Conservation (phyloP, 1,140 invertebrate species). For the Halictus rubicundus region DNA sequence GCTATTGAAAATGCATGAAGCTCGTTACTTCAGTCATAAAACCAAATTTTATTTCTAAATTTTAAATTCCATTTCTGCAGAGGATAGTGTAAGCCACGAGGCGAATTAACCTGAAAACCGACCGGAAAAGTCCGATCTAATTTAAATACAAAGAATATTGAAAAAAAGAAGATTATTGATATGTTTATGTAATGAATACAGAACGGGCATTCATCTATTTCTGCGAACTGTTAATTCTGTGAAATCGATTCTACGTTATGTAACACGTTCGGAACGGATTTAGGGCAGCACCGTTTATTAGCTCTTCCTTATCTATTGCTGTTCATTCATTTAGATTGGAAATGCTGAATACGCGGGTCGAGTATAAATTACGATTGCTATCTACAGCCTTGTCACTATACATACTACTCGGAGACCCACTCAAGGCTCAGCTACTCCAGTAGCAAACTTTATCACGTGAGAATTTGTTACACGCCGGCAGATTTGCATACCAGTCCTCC, state of each 20-base stretch:
- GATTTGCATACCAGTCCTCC: constrained; percentile 11
- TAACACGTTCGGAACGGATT: constrained; percentile 34
- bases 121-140: background rate
- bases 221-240: background rate
- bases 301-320: constrained; percentile 47
- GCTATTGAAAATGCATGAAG: no score
- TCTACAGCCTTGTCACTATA: constrained; percentile 40
- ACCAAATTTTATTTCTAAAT: no score
- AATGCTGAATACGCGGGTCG: constrained; percentile 41
- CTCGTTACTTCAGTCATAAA: no score
- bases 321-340: constrained; percentile 52
- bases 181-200: background rate
- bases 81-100: background rate
- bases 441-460: constrained; percentile 43
- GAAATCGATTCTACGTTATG: constrained; percentile 19
- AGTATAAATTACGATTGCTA: constrained; percentile 48
- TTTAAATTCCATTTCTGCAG: background rate
- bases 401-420: constrained; percentile 12
- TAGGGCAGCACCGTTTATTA: constrained; percentile 43
- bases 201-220: background rate
- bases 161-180: background rate
- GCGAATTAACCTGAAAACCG: background rate
- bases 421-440: constrained; percentile 17
- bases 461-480: constrained; percentile 37
- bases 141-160: background rate